Base-by-base conservation (phyloP, 2,113 vertebrate genomes). In the Glaucidium brasilianum region DNA sequence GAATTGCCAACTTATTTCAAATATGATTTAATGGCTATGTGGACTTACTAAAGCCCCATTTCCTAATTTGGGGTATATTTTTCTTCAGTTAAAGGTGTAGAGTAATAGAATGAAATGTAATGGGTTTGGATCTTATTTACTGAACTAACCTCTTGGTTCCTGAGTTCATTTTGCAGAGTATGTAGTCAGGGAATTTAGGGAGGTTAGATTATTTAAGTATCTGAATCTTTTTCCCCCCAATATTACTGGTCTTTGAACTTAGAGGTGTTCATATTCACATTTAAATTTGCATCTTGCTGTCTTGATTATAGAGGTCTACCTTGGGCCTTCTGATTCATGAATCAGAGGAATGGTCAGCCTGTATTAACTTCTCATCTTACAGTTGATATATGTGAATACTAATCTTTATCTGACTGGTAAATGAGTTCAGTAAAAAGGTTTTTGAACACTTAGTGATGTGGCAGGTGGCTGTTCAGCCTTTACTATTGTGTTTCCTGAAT, bases 191-290 rank as follows among this genome's bases (percentile, higher is more conserved):
- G 21, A 59, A 12, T 47, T 58, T 34, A 39, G 5, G 12, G 8
- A 2, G 1, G 2, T 74, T 37, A 43, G 18, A 5, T 50, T 55
- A 34, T 26, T 71, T 63, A 77, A 47, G 3, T 53, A 22, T 34
- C 5, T 63, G 25, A 6, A 11, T 35, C 77, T 34, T 26, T 32
- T 17, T 30, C 3, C 5, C 3, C 3, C 0, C 1, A 2, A 0
- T 66, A 18, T 73, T 83, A n/a, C 21, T 63, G 2, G 3, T 11
- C 5, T 72, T 72, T 83, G 16, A 62, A 39, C 29, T 76, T 4
- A 37, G 3, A 59, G 11, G 13, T 72, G 26, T 88, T 77, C 10
- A 19, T 43, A 76, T 34, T 93, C 27, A 18, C 10, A 4, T 52
- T 50, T 64, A 60, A 52, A 39, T 74, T 76, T 82, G 10, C 9